phyloP scores from a whole-genome alignment of 2,888 invertebrate genomes.

The Altica lythri region DNA sequence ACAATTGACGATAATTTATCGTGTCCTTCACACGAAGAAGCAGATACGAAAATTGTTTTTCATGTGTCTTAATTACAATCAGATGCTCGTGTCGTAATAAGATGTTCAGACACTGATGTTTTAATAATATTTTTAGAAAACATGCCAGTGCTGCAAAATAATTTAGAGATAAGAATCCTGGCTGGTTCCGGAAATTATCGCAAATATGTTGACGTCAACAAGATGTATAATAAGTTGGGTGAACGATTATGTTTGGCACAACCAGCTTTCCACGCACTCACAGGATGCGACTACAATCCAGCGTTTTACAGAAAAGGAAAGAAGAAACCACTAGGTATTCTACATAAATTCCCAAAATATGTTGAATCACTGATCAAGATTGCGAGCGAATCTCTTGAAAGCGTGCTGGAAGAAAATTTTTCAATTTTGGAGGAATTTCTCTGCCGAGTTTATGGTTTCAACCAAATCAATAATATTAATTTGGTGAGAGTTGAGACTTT shows the following conservation, averaged over 20 bases:
- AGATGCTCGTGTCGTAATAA: constrained; percentile 36
- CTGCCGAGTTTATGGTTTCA: constrained; percentile 9
- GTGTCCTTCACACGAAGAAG: constrained; percentile 28
- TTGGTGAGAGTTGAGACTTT: constrained; percentile 4
- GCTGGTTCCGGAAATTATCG: constrained; percentile 36
- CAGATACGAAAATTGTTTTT: constrained; percentile 29
- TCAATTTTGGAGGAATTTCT: constrained; percentile 1
- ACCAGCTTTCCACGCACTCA: constrained; percentile 26
- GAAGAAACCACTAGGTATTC: neutral
- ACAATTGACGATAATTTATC: constrained; percentile 9
- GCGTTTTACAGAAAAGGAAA: constrained; percentile 6
- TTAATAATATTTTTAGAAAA: constrained; percentile 38
- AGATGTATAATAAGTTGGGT: constrained; percentile 19
- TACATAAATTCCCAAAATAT: neutral
- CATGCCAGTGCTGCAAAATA: constrained; percentile 32
- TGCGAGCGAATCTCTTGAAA: neutral
- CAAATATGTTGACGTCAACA: too few relatives aligned
- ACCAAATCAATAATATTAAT: constrained; percentile 4
- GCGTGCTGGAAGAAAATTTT: neutral
- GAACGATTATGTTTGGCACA: constrained; percentile 9
- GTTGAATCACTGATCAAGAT: neutral
- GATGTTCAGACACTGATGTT: constrained; percentile 38
- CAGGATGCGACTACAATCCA: constrained; percentile 21
- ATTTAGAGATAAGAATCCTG: constrained; percentile 26
- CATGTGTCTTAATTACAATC: constrained; percentile 34